Percentiles rank a stretch among this genome's conserved stretches.
These are phyloP conservation scores for Myotis planiceps DNA, from an alignment of 2,797 vertebrate species.

Conservation along the genomic window DNA sequence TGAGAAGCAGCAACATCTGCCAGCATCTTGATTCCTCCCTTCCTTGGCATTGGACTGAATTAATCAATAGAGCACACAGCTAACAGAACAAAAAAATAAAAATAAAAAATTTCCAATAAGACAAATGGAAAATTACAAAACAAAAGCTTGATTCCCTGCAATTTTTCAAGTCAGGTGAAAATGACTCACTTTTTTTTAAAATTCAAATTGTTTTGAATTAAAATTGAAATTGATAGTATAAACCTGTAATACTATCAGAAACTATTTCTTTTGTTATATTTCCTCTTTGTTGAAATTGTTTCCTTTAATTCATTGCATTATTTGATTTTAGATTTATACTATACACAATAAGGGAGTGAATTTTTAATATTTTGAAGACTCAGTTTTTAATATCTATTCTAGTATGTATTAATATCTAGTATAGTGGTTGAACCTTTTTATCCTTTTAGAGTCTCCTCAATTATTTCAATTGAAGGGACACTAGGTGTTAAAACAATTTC, in stretches of 20 bases:
- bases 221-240: not conserved
- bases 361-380: constrained; percentile 22
- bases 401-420: not conserved
- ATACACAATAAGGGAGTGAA: not conserved
- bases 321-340: not conserved
- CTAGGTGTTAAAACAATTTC: not conserved
- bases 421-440: not conserved
- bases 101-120: not conserved
- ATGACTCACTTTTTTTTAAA: not conserved
- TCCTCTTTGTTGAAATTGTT: not conserved
- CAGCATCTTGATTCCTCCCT: not conserved
- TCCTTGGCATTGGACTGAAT: not conserved
- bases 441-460: not conserved
- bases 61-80: constrained; percentile 12
- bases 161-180: constrained; percentile 15
- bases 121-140: constrained; percentile 20
- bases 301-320: not conserved
- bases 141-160: not conserved
- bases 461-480: not conserved
- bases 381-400: not conserved
- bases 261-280: not conserved
- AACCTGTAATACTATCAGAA: not conserved
- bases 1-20: not conserved
- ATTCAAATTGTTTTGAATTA: not conserved
- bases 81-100: not conserved